Evolutionary conservation across 2,797 vertebrate species (phyloP), one percentile per base, ranked within the genome.

Genomic region (Margarornis squamiger): DNA sequence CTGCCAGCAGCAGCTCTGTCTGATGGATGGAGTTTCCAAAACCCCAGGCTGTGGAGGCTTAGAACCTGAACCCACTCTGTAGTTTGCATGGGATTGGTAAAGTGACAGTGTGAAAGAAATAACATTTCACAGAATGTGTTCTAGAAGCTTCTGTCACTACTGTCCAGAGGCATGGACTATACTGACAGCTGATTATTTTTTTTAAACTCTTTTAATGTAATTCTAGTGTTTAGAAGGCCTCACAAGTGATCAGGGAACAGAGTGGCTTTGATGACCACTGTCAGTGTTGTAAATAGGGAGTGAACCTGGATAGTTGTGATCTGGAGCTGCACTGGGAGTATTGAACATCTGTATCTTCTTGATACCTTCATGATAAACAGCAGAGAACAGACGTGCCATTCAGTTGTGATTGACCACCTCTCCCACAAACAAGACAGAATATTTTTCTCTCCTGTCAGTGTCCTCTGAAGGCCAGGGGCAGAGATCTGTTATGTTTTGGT

Each of bases 361-460:
- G 41, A 34, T 83, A 52, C 38, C 32, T 45, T 61, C 20, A 2
- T 65, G 81, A 57, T 38, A 32, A 85, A 71, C 24, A 70, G 9
- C 74, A 59, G 38, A 73, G 34, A 63, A 34, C 19, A 76, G 80
- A 45, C 10, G 19, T 39, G 41, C 70, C 19, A 4, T n/a, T 70
- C 52, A 10, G 46, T 9, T 38, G n/a, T 88, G 92, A 91, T 79
- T 91, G 85, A 88, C 84, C 61, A 68, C 54, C 65, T 90, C 32
- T 7, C 71, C 91, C 87, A 86, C 65, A 65, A 68, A 45, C 75
- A 45, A 63, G 78, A 41, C 87, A 78, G 70, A 61, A 5, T 39
- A 70, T 92, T 88, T 82, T 71, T 92, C 88, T 94, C 39, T 90
- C 14, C 67, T 65, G 16, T 81, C 26, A 3, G 30, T 51, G 39